Percentiles rank a stretch among this genome's conserved stretches.
phyloP scores from a whole-genome alignment of 2,888 invertebrate species.

The Deilephila porcellus region DNA sequence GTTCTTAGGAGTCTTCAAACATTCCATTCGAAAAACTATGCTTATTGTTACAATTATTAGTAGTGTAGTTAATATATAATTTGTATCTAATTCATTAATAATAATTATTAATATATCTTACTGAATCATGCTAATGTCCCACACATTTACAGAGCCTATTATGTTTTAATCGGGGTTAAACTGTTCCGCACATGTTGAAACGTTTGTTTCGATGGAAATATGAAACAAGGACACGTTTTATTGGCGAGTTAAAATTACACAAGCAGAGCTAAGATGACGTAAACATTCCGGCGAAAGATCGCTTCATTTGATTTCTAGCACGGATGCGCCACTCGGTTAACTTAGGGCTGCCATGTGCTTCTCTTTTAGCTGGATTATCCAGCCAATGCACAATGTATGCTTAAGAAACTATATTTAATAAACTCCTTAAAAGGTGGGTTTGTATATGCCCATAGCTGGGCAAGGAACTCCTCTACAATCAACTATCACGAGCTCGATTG shows the following conservation, averaged over 20 bases:
- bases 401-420: no score
- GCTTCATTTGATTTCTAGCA: slow-evolving; percentile 65
- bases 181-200: slow-evolving; percentile 12
- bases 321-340: slow-evolving; percentile 50
- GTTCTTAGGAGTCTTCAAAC: neutral
- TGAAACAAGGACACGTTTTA: slow-evolving; percentile 21
- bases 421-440: no score
- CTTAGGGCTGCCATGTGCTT: slow-evolving; percentile 1
- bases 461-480: no score
- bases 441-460: no score
- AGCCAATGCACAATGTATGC: no score
- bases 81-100: neutral
- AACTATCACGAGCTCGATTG: no score
- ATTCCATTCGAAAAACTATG: no score
- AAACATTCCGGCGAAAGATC: slow-evolving; percentile 50
- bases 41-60: no score
- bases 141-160: neutral
- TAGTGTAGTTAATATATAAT: no score
- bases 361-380: no score
- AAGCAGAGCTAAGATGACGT: slow-evolving; percentile 44
- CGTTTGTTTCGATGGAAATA: slow-evolving; percentile 15
- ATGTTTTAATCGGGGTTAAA: neutral
- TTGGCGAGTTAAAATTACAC: slow-evolving; percentile 13
- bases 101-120: no score
- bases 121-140: no score